Evolutionary conservation across 2,113 vertebrate species (phyloP).

Genomic region (Cichladusa arquata): DNA sequence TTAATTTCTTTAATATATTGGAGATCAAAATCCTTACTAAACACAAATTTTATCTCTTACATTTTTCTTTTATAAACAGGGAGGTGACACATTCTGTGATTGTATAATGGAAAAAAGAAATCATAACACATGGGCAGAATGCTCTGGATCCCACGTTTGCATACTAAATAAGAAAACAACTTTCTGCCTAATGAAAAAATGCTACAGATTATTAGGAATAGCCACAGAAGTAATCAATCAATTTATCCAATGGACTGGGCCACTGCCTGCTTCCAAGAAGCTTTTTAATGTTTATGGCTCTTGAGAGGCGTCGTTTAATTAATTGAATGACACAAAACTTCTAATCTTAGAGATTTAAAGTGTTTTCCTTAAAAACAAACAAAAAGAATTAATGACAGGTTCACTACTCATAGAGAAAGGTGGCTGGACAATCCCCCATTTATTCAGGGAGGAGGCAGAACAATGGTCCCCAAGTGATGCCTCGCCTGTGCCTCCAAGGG

Average conservation of each 20-base stretch:
- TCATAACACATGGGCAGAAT: conserved; percentile 36
- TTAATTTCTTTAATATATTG: conserved; percentile 57
- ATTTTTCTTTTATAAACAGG: conserved; percentile 52
- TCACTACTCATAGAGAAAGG: conserved; percentile 44
- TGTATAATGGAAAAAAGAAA: conserved; percentile 56
- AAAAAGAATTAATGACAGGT: conserved; percentile 35
- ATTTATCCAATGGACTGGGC: conserved; percentile 23
- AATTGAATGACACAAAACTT: conserved; percentile 5
- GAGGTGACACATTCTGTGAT: conserved; percentile 35
- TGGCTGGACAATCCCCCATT: neutral
- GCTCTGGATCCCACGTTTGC: conserved; percentile 19
- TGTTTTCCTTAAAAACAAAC: conserved; percentile 27
- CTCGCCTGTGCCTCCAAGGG: neutral
- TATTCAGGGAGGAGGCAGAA: neutral
- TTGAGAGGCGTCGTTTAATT: conserved; percentile 47
- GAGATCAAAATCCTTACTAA: conserved; percentile 66
- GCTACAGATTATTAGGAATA: conserved; percentile 65
- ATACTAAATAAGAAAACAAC: conserved; percentile 68
- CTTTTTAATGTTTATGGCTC: conserved; percentile 33
- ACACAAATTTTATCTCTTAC: conserved; percentile 60
- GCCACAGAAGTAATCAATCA: conserved; percentile 61
- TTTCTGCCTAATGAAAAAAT: conserved; percentile 71
- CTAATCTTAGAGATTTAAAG: conserved; percentile 28
- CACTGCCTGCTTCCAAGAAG: conserved; percentile 55
- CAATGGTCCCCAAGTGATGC: neutral